phyloP scores from a whole-genome alignment of 2,888 invertebrate genomes.

The Rhyacophila evoluta region DNA sequence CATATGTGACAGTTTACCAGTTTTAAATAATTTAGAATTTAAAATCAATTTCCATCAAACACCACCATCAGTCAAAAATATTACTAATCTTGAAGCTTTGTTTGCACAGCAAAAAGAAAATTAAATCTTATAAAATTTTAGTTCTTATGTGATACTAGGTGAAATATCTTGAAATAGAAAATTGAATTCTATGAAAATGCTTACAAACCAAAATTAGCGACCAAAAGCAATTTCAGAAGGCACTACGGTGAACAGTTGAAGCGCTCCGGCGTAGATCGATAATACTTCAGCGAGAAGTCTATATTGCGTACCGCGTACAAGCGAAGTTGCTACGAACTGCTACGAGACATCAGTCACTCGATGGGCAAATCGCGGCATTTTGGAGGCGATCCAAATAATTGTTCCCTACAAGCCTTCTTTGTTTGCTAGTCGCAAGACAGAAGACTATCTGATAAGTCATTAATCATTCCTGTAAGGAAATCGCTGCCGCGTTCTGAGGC shows the following conservation, averaged over 20 bases:
- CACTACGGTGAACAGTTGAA: background rate
- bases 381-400: constrained; percentile 13
- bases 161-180: background rate
- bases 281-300: background rate
- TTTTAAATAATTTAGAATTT: too few relatives aligned
- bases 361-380: background rate
- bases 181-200: background rate
- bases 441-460: background rate
- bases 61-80: too few relatives aligned
- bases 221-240: background rate
- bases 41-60: too few relatives aligned
- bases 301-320: background rate
- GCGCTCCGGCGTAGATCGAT: background rate
- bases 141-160: background rate
- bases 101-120: background rate
- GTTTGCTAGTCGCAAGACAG: background rate
- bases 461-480: background rate
- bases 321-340: too few relatives aligned
- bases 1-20: too few relatives aligned
- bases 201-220: background rate
- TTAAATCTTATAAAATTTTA: background rate
- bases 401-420: background rate
- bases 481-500: background rate
- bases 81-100: background rate
- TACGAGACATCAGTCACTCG: too few relatives aligned